Evolutionary conservation across 2,113 vertebrate species (phyloP), one percentile per base, ranked within the genome.

Genomic region (Ploceus nigricollis): DNA sequence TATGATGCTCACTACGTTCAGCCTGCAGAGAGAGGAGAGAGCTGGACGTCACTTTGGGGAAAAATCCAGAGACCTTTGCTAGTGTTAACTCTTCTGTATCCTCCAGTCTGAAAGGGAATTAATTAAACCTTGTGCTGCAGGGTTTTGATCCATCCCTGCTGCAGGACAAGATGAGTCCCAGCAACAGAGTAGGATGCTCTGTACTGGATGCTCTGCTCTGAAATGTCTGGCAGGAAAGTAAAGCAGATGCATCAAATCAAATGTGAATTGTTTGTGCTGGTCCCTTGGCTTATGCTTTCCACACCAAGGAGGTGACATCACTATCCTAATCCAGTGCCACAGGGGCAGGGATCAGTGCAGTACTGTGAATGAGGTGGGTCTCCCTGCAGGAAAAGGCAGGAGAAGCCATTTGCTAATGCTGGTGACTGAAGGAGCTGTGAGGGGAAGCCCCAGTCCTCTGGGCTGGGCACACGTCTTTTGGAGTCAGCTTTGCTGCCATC

Each of bases 91-190:
- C 82, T 83, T 94, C 89, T 54, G 42, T 79, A 56, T 66, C 71
- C 51, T 77, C 50, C 61, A 27, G 65, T 75, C 79, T 89, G 83
- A 87, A 94, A 96, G 76, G 64, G 93, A 90, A 81, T 87, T 88
- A 94, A 73, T 91, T 73, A 88, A 83, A 51, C 27, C 37, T 63
- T 45, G 25, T 83, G 75, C 71, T 75, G n/a, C 40, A 93, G 57
- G 69, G 81, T 51, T 92, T 87, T 93, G 82, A 56, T 94, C 87
- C 37, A 76, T 61, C 57, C 37, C 37, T 69, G 69, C 61, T 87
- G 70, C 50, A 77, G 90, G 88, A 78, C 47, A 35, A 60, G 76
- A 19, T 11, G 58, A 88, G 71, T 58, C 60, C 56, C 25, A 53
- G 68, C 44, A 40, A 31, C 25, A 47, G 54, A 72, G 85, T 7